Evolutionary conservation across 2,113 vertebrate species (phyloP).

Genomic region (Upupa epops): DNA sequence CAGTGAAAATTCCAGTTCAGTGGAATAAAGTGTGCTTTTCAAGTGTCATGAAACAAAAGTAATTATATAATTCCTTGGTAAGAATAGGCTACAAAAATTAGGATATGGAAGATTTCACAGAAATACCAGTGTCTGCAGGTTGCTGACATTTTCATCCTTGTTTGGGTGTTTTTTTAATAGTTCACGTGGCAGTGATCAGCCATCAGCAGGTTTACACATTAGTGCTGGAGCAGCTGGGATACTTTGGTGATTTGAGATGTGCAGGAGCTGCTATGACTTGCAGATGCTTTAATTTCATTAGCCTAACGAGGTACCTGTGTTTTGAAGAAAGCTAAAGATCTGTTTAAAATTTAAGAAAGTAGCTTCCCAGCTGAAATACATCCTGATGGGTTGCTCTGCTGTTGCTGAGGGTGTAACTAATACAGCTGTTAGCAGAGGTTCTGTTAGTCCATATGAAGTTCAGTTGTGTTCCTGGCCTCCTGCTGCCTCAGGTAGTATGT

Average conservation of each 20-base stretch:
- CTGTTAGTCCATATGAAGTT: accelerated
- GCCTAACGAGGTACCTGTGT: neutral
- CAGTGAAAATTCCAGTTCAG: neutral
- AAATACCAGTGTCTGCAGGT: accelerated
- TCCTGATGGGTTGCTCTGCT: neutral
- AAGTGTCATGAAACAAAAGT: neutral
- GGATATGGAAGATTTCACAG: neutral
- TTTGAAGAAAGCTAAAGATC: neutral
- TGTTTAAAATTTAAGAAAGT: neutral
- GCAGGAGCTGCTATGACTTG: neutral
- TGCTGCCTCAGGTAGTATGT: neutral
- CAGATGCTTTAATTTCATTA: neutral
- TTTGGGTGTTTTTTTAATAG: neutral
- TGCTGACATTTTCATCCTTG: neutral
- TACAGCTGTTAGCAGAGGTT: neutral
- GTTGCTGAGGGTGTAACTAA: neutral
- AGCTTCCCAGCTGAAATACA: neutral
- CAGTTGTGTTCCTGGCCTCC: neutral
- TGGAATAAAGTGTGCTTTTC: neutral
- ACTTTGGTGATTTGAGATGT: neutral
- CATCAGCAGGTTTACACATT: neutral
- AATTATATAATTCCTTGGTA: neutral
- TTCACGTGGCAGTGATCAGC: neutral
- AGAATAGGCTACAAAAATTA: neutral
- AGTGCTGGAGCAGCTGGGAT: neutral